phyloP scores from a whole-genome alignment of 1,140 invertebrate species.

The Papilio polyxenes region DNA sequence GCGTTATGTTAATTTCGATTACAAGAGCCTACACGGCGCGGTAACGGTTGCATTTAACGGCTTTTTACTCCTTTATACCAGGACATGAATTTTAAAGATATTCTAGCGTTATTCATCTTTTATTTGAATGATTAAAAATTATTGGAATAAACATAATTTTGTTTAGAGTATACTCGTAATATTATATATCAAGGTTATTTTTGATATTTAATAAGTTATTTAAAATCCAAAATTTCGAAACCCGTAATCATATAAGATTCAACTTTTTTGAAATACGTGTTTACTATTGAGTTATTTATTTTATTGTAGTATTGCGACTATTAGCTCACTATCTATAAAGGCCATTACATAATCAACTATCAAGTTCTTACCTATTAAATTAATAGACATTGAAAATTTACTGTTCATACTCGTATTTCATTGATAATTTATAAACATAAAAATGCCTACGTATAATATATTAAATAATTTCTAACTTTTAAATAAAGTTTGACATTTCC shows the following conservation, averaged over 20 bases:
- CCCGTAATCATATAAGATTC: no score
- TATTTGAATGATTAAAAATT: no score
- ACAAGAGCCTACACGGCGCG: conserved; percentile 51
- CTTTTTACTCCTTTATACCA: conserved; percentile 35
- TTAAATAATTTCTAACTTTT: no score
- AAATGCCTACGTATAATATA: background rate
- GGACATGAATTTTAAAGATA: conserved; percentile 13
- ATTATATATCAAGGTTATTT: no score
- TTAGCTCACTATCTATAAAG: conserved; percentile 20
- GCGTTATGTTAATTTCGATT: conserved; percentile 58
- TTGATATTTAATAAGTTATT: no score
- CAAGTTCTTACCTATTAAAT: conserved; percentile 17
- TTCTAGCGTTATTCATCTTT: background rate
- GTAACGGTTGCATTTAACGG: conserved; percentile 55
- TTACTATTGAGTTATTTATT: conserved; percentile 13
- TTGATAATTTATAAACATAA: background rate
- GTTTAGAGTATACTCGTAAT: no score
- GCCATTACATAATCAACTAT: conserved; percentile 36
- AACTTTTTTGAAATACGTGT: no score
- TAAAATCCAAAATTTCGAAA: no score
- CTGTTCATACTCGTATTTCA: background rate
- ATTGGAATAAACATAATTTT: no score
- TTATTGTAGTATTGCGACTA: background rate
- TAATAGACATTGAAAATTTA: background rate
- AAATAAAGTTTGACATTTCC: conserved; percentile 16